phyloP scores from a whole-genome alignment of 2,888 invertebrate genomes.

The Aphelenchoides bicaudatus region DNA sequence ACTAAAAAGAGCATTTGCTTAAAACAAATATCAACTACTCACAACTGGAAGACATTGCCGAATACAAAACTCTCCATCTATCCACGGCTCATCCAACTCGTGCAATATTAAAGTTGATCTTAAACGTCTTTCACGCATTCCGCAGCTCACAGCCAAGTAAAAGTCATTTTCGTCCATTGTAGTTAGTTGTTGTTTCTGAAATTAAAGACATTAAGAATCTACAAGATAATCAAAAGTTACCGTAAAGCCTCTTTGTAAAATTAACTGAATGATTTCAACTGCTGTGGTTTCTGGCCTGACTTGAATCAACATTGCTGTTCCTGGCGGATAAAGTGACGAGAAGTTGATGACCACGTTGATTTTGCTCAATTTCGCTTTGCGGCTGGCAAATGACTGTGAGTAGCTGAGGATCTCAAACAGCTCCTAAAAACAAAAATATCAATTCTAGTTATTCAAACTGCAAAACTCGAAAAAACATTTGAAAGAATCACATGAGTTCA shows the following conservation, averaged over 20 bases:
- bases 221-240: no score
- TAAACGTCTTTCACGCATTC: constrained; percentile 5
- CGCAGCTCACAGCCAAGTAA: not conserved
- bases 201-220: not conserved
- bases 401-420: constrained; percentile 3
- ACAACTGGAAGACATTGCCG: not conserved
- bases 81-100: constrained; percentile 11
- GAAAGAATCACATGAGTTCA: no score
- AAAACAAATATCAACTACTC: no score
- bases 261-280: constrained; percentile 10
- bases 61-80: constrained; percentile 12
- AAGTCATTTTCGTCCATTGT: not conserved
- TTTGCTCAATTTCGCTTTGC: not conserved
- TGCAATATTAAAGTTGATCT: not conserved
- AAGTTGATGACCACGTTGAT: constrained; percentile 10
- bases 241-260: constrained; percentile 7
- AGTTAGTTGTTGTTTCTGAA: constrained; percentile 3
- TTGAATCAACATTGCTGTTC: constrained; percentile 13
- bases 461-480: no score
- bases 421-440: no score
- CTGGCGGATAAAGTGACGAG: constrained; percentile 1
- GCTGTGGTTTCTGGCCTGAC: constrained; percentile 6
- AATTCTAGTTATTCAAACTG: no score
- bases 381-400: not conserved
- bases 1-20: no score